phyloP scores from a whole-genome alignment of 2,888 invertebrate species.

The Drosophila quinaria region DNA sequence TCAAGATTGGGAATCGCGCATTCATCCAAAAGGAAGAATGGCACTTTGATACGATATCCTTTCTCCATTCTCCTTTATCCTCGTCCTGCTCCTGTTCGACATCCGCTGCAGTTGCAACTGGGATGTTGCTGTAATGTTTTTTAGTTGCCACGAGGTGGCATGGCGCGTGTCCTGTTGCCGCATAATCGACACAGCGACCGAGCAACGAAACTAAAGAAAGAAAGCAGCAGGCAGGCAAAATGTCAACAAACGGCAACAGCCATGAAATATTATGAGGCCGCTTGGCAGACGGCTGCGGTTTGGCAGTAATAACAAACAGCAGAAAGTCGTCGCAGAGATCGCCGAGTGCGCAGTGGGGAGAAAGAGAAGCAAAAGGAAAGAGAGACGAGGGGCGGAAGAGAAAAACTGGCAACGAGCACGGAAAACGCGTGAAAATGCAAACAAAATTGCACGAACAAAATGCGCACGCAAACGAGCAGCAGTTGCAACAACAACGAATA shows the following conservation, averaged over 20 bases:
- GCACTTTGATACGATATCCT: constrained; percentile 1
- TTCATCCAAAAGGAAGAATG: not conserved
- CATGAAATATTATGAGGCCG: constrained; percentile 75
- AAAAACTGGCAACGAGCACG: constrained; percentile 4
- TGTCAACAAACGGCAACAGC: constrained; percentile 74
- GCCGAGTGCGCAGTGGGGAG: not conserved
- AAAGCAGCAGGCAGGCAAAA: constrained; percentile 53
- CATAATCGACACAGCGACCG: constrained; percentile 54
- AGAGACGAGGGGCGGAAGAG: not conserved
- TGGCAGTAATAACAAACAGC: constrained; percentile 64
- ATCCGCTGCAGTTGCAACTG: constrained; percentile 44
- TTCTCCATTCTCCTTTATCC: not conserved
- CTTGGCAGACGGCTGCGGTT: constrained; percentile 54
- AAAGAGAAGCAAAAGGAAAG: not conserved
- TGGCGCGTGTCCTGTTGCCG: constrained; percentile 55
- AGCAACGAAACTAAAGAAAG: constrained; percentile 29
- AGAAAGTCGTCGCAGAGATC: constrained; percentile 35
- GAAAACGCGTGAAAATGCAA: constrained; percentile 57
- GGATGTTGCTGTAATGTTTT: not conserved
- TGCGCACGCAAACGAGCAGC: constrained; percentile 50
- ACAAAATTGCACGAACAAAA: constrained; percentile 44
- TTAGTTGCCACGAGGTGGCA: constrained; percentile 4
- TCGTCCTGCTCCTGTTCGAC: constrained; percentile 20
- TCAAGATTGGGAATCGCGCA: constrained; percentile 15
- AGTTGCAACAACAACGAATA: constrained; percentile 16